These are phyloP conservation scores for Psammodynastes pulverulentus DNA, from an alignment of 2,113 vertebrate species.

Conservation along the genomic window DNA sequence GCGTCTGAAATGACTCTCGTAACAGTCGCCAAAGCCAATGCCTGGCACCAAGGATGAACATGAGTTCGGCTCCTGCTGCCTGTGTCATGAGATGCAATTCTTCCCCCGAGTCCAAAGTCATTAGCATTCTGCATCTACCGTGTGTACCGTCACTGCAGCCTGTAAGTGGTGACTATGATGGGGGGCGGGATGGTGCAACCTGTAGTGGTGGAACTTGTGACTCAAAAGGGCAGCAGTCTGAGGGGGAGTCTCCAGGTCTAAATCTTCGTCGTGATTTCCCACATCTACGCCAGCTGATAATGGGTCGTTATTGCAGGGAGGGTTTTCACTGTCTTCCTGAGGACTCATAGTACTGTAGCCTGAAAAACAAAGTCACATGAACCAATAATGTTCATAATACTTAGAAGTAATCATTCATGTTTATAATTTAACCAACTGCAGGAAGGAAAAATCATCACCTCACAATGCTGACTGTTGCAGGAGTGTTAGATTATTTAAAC, in stretches of 20 bases:
- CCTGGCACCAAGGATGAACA: constrained; percentile 10
- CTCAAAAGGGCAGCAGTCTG: constrained; percentile 94
- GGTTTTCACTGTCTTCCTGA: constrained; percentile 98
- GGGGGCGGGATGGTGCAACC: constrained; percentile 84
- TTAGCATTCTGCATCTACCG: constrained; percentile 94
- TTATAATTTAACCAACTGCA: background rate
- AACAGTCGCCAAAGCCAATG: background rate
- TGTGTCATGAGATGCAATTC: background rate
- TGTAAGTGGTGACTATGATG: constrained; percentile 92
- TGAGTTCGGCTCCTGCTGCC: constrained; percentile 4
- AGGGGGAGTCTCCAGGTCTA: constrained; percentile 91
- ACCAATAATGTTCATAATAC: background rate
- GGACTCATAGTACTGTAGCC: constrained; percentile 99
- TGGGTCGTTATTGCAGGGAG: constrained; percentile 90
- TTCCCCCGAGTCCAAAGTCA: background rate
- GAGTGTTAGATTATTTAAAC: rapidly evolving
- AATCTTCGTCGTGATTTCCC: constrained; percentile 91
- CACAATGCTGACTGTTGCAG: background rate
- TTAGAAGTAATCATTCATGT: background rate
- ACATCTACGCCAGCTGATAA: constrained; percentile 91
- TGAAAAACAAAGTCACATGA: constrained; percentile 49
- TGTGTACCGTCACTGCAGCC: constrained; percentile 95
- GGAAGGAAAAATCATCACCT: background rate
- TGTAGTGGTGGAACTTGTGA: constrained; percentile 93
- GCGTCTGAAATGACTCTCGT: background rate